These are phyloP conservation scores for Enteromius afrohamiltoni DNA, from an alignment of 2,797 vertebrate species.

Conservation along the genomic window DNA sequence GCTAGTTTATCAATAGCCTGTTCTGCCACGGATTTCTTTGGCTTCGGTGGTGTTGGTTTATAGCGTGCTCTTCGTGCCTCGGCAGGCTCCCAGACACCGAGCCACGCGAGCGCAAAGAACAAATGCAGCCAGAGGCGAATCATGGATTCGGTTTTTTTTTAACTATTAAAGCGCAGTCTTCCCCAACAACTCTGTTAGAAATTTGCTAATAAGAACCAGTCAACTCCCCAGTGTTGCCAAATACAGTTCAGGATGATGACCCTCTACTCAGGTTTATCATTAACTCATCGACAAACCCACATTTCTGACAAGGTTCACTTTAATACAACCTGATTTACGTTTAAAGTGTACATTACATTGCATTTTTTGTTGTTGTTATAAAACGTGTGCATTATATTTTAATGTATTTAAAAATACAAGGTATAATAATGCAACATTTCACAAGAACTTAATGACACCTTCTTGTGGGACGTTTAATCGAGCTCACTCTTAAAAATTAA, in stretches of 20 bases:
- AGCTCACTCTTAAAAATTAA: background rate
- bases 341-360: too few relatives aligned
- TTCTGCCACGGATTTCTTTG: slow-evolving; percentile 53
- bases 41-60: slow-evolving; percentile 58
- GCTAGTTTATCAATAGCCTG: slow-evolving; percentile 54
- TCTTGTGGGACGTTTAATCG: background rate
- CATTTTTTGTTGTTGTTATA: background rate
- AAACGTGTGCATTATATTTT: background rate
- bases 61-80: slow-evolving; percentile 9
- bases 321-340: background rate
- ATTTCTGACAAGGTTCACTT: background rate
- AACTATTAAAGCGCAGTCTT: background rate
- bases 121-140: slow-evolving; percentile 39
- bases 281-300: slow-evolving; percentile 48
- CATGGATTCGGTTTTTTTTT: slow-evolving; percentile 16
- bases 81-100: slow-evolving; percentile 12
- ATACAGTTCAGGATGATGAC: slow-evolving; percentile 42
- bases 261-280: slow-evolving; percentile 57
- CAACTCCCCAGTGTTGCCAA: slow-evolving; percentile 34
- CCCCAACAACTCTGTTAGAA: background rate
- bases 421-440: slow-evolving; percentile 1
- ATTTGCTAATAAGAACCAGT: slow-evolving; percentile 12
- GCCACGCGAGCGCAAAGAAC: slow-evolving; percentile 35
- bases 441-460: background rate
- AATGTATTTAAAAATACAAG: slow-evolving; percentile 3